phyloP scores from a whole-genome alignment of 2,113 vertebrate genomes.

The Dromiciops gliroides region DNA sequence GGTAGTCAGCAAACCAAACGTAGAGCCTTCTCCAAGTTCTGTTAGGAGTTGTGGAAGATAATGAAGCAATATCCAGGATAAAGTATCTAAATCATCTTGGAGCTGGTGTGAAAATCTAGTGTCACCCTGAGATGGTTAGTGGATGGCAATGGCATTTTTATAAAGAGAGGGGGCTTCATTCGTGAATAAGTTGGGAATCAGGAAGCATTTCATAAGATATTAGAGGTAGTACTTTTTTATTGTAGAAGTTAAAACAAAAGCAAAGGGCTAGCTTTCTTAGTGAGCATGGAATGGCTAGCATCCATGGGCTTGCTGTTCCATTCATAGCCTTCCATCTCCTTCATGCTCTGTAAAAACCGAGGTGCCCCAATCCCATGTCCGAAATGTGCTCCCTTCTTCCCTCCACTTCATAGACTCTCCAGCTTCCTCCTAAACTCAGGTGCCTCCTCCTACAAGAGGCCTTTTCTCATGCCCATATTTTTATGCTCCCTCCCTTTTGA shows the following conservation, averaged over 20 bases:
- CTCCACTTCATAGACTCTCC: background rate
- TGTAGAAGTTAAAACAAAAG: background rate
- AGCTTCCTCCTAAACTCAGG: background rate
- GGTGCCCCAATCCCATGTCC: background rate
- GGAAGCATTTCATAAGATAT: background rate
- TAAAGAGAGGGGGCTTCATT: constrained; percentile 35
- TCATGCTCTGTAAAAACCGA: background rate
- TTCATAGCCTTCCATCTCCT: background rate
- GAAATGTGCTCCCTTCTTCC: background rate
- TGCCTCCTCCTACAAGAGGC: background rate
- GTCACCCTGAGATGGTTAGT: background rate
- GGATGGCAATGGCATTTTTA: background rate
- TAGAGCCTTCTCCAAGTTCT: background rate
- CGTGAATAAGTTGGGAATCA: constrained; percentile 16
- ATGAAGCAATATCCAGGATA: constrained; percentile 8
- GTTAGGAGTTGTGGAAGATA: background rate
- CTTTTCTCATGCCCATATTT: no score
- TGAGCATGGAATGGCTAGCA: background rate
- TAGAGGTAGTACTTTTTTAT: background rate
- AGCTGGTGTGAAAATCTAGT: constrained; percentile 31
- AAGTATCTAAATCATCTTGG: constrained; percentile 27
- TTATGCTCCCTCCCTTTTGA: background rate
- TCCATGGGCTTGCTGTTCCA: background rate
- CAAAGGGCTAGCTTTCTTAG: background rate
- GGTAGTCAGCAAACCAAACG: constrained; percentile 38